Conservation (phyloP, 2,888 invertebrate genomes). For the Ischnus inquisitorius region DNA sequence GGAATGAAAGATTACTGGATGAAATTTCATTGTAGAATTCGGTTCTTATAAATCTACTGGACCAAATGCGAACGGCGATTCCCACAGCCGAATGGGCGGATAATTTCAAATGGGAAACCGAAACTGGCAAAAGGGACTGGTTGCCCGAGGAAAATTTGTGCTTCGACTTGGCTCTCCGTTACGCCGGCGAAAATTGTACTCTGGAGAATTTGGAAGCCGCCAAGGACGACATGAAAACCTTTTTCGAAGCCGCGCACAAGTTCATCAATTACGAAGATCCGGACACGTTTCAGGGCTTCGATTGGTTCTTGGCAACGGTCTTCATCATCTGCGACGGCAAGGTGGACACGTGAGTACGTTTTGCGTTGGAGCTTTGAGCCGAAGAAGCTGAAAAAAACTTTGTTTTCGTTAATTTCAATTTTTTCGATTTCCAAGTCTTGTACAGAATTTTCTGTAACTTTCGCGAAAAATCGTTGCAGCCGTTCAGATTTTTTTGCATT, state of each 20-base stretch:
- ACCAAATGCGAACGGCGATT: slow-evolving; percentile 83
- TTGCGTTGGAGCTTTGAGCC: too few species aligned
- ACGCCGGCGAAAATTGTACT: slow-evolving; percentile 77
- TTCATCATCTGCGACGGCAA: slow-evolving; percentile 81
- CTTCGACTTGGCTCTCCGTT: slow-evolving; percentile 79
- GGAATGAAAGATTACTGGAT: not conserved
- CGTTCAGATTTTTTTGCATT: too few species aligned
- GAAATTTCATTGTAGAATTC: slow-evolving; percentile 73
- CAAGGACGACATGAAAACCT: slow-evolving; percentile 77
- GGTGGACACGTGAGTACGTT: slow-evolving; percentile 76
- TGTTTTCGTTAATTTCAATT: too few species aligned
- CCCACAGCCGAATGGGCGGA: slow-evolving; percentile 82
- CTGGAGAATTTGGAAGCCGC: slow-evolving; percentile 68
- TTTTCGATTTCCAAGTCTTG: too few species aligned
- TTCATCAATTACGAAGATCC: slow-evolving; percentile 80
- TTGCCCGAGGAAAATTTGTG: slow-evolving; percentile 81
- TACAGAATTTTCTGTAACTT: too few species aligned
- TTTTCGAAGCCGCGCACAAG: slow-evolving; percentile 78
- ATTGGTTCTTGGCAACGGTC: slow-evolving; percentile 83
- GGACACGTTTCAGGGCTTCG: slow-evolving; percentile 79
- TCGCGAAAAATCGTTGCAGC: too few species aligned
- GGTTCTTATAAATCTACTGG: slow-evolving; percentile 77
- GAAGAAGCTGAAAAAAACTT: too few species aligned
- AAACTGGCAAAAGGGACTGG: slow-evolving; percentile 72
- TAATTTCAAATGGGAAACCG: slow-evolving; percentile 78